Evolutionary conservation across 2,888 invertebrate species (phyloP).

Genomic region (Abscondita cerata): DNA sequence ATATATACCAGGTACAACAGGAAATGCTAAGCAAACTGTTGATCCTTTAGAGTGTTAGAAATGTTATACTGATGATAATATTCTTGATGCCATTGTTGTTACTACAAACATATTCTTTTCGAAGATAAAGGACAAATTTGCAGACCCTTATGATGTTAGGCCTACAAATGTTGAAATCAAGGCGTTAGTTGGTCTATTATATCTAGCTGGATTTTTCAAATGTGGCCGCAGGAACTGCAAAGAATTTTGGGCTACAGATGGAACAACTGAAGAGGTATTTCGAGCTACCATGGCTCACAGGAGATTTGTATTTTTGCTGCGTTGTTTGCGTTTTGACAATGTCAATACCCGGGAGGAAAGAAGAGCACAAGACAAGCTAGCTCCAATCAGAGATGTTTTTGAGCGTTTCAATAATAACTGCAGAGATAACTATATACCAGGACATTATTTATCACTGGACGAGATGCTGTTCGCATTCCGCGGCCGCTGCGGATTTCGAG

Average conservation of each 20-base stretch:
- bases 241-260: constrained; percentile 40
- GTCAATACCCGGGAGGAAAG: constrained; percentile 21
- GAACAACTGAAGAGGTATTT: constrained; percentile 39
- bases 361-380: constrained; percentile 29
- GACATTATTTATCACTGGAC: constrained; percentile 27
- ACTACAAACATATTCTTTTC: no score
- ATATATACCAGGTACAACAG: neutral
- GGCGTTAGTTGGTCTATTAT: neutral
- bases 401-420: constrained; percentile 42
- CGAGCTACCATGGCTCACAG: no score
- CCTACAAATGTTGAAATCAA: neutral
- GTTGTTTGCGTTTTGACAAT: constrained; percentile 31
- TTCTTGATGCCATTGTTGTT: neutral
- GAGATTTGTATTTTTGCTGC: constrained; percentile 35
- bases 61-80: neutral
- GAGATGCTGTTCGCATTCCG: constrained; percentile 30
- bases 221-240: constrained; percentile 11
- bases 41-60: no score
- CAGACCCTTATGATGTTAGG: no score
- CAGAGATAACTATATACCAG: constrained; percentile 16
- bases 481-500: constrained; percentile 25
- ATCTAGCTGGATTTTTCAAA: constrained; percentile 1
- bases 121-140: no score
- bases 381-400: constrained; percentile 33
- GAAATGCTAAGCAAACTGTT: no score